Evolutionary conservation across 2,797 vertebrate species (phyloP).

Genomic region (Pseudomugil gertrudae): DNA sequence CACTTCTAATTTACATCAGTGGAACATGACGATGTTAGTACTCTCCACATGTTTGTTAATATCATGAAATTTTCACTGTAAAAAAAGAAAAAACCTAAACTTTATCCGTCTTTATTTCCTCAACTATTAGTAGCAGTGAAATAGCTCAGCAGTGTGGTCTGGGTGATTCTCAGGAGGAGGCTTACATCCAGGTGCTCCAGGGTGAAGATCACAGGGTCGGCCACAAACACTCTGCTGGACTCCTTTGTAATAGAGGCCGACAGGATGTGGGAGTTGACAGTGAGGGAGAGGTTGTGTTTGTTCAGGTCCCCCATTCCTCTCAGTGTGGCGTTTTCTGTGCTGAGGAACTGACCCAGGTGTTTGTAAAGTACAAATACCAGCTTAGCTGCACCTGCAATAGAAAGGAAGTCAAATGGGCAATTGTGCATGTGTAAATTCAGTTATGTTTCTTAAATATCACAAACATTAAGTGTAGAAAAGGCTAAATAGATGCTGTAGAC

Average conservation of each 20-base stretch:
- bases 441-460: not conserved
- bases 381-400: slow-evolving; percentile 89
- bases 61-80: no score
- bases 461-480: not conserved
- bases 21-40: no score
- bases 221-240: slow-evolving; percentile 95
- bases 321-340: slow-evolving; percentile 95
- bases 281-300: slow-evolving; percentile 84
- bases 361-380: slow-evolving; percentile 99
- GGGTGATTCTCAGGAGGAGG: slow-evolving; percentile 48
- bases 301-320: slow-evolving; percentile 78
- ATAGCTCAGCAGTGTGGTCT: slow-evolving; percentile 18
- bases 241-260: slow-evolving; percentile 98
- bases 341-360: slow-evolving; percentile 95
- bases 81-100: no score
- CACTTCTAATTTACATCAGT: slow-evolving; percentile 3
- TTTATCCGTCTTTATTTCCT: no score
- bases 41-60: no score
- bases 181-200: slow-evolving; percentile 98
- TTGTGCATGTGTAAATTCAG: not conserved
- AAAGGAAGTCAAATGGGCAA: slow-evolving; percentile 6
- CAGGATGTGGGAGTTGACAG: slow-evolving; percentile 97
- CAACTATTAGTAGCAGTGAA: slow-evolving; percentile 24
- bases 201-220: slow-evolving; percentile 95
- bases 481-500: no score